Percentiles rank a stretch among this genome's conserved stretches.
Conservation (phyloP, 2,797 vertebrate genomes). For the Helicolenus hilgendorfi region DNA sequence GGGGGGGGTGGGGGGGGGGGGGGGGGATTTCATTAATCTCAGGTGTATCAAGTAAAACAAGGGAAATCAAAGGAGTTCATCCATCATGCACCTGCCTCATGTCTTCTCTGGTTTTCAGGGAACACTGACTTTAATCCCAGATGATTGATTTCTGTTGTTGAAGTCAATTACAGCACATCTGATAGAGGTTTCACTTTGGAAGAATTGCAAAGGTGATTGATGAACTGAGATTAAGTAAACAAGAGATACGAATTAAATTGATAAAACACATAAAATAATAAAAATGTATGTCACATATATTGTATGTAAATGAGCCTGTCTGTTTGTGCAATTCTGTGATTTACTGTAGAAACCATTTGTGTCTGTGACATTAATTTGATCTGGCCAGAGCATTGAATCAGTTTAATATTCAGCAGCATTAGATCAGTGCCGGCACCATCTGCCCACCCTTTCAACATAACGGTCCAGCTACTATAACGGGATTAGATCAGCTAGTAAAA, state of each 20-base stretch:
- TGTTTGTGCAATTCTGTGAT: neutral
- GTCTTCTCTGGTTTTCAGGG: constrained; percentile 7
- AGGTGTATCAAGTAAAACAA: neutral
- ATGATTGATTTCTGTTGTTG: constrained; percentile 33
- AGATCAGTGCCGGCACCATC: constrained; percentile 42
- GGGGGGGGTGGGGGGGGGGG: no score
- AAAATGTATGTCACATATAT: neutral
- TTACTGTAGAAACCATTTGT: neutral
- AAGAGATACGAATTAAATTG: neutral
- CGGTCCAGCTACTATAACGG: neutral
- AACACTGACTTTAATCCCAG: neutral
- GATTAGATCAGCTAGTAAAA: constrained; percentile 50
- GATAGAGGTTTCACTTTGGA: neutral
- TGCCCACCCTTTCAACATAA: constrained; percentile 34
- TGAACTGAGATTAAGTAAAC: neutral
- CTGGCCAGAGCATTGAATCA: neutral
- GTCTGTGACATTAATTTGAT: constrained; percentile 52
- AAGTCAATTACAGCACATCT: neutral
- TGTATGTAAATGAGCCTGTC: neutral
- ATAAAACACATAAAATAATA: neutral
- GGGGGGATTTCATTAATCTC: neutral
- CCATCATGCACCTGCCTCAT: neutral
- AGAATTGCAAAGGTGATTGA: constrained; percentile 10
- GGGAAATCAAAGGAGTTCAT: neutral
- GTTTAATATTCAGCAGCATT: constrained; percentile 66